Base-by-base conservation (phyloP, 1,140 invertebrate species). In the Phymastichus coffea region DNA sequence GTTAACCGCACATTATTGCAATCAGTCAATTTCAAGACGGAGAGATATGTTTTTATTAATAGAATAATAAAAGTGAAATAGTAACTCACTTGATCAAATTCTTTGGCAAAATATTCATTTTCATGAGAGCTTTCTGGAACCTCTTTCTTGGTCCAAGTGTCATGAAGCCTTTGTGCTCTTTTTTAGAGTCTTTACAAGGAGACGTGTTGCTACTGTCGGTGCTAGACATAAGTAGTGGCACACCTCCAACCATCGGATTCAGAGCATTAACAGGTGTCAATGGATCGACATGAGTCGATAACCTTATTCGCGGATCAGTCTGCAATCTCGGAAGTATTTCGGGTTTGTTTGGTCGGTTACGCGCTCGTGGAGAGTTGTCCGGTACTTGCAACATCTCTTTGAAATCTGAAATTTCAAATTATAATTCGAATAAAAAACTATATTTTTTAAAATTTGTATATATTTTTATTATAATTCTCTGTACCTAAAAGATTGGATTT, bases 401-500 rank as follows among this genome's bases (percentile, higher is more conserved):
- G 68, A 87, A 87, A 48, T 82, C 86, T 86, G 71, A 25, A 78
- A 79, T 57, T 66, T 37, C n/a, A n/a, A n/a, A n/a, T n/a, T n/a
- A n/a, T n/a, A n/a, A n/a, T n/a, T n/a, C n/a, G n/a, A n/a, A n/a
- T n/a, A n/a, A n/a, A n/a, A n/a, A n/a, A n/a, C n/a, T n/a, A n/a
- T 30, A 47, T 25, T 52, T 52, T 52, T 35, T 12, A n/a, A n/a
- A n/a, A 46, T 46, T 30, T 0, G 23, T 59, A 64, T 66, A 46
- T 38, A 66, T 59, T 38, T 33, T 59, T 59, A n/a, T n/a, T n/a
- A n/a, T n/a, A n/a, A n/a, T n/a, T n/a, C n/a, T n/a, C n/a, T n/a
- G n/a, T 68, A 84, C 84, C 82, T 62, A 97, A 83, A 62, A 98
- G 85, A 84, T 99, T 99, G 66, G 94, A 97, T 82, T 98, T 98